phyloP scores from a whole-genome alignment of 2,888 invertebrate genomes.

The Dendrolimus houi region DNA sequence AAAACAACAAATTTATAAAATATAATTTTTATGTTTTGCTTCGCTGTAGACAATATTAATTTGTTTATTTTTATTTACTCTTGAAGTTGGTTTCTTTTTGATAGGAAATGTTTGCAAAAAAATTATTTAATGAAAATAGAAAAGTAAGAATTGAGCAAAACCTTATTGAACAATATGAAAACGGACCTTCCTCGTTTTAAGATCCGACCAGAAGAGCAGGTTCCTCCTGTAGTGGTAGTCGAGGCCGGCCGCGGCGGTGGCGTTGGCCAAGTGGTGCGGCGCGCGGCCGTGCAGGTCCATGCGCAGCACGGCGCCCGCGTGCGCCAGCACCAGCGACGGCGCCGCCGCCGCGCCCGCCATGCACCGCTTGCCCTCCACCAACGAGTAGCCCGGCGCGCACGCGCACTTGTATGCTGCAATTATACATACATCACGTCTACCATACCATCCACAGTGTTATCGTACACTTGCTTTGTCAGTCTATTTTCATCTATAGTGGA shows the following conservation, averaged over 20 bases:
- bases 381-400: conserved; percentile 86
- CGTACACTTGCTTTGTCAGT: too few species aligned
- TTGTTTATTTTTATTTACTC: too few species aligned
- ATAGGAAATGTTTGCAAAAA: too few species aligned
- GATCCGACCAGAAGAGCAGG: conserved; percentile 92
- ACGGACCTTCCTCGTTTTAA: conserved; percentile 86
- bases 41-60: too few species aligned
- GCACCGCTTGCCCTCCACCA: conserved; percentile 78
- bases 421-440: background rate
- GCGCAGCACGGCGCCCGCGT: conserved; percentile 79
- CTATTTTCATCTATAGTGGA: too few species aligned
- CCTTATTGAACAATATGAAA: background rate
- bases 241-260: conserved; percentile 89
- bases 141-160: too few species aligned
- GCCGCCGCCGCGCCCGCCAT: conserved; percentile 75
- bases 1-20: too few species aligned
- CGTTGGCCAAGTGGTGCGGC: conserved; percentile 82
- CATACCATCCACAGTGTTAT: too few species aligned
- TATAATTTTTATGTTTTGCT: too few species aligned
- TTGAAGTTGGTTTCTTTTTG: too few species aligned
- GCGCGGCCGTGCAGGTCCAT: conserved; percentile 82
- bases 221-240: conserved; percentile 89
- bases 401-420: conserved; percentile 83
- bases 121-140: too few species aligned
- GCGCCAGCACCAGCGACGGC: conserved; percentile 67